Evolutionary conservation across 2,888 invertebrate genomes (phyloP).

Genomic region (Myopa testacea): DNA sequence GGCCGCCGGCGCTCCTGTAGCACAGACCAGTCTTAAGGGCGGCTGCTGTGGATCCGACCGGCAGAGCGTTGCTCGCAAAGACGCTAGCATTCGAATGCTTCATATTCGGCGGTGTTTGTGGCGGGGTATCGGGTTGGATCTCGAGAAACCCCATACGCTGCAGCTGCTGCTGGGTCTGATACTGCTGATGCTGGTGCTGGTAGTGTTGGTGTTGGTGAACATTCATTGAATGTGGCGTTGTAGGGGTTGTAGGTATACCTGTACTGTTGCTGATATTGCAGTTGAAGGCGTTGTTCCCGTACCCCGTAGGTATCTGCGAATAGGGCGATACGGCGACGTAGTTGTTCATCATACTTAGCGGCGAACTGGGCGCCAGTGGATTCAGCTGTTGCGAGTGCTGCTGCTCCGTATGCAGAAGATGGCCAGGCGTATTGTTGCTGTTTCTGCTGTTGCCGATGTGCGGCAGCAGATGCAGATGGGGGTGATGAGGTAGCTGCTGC

Average conservation of each 20-base stretch:
- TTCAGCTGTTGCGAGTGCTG: slow-evolving; percentile 50
- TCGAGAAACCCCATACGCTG: slow-evolving; percentile 82
- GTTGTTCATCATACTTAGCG: slow-evolving; percentile 68
- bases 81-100: slow-evolving; percentile 77
- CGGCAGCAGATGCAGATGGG: slow-evolving; percentile 56
- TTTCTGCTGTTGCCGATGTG: slow-evolving; percentile 52
- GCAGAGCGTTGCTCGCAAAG: slow-evolving; percentile 64
- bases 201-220: slow-evolving; percentile 51
- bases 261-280: slow-evolving; percentile 50
- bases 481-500: slow-evolving; percentile 54
- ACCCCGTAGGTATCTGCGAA: slow-evolving; percentile 69
- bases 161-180: slow-evolving; percentile 58
- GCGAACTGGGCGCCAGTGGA: slow-evolving; percentile 65
- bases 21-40: slow-evolving; percentile 71
- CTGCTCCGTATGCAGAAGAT: slow-evolving; percentile 28
- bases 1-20: slow-evolving; percentile 55
- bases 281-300: slow-evolving; percentile 66
- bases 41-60: slow-evolving; percentile 64
- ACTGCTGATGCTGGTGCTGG: slow-evolving; percentile 46
- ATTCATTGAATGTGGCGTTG: slow-evolving; percentile 62
- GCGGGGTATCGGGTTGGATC: slow-evolving; percentile 88
- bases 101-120: slow-evolving; percentile 94
- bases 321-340: slow-evolving; percentile 72
- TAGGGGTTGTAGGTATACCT: slow-evolving; percentile 55
- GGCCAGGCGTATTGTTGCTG: slow-evolving; percentile 40